Percentiles rank a stretch among this genome's conserved stretches.
These are phyloP conservation scores for Siderastrea radians DNA, from an alignment of 92 coral and sea anemone genomes.

Conservation along the genomic window DNA sequence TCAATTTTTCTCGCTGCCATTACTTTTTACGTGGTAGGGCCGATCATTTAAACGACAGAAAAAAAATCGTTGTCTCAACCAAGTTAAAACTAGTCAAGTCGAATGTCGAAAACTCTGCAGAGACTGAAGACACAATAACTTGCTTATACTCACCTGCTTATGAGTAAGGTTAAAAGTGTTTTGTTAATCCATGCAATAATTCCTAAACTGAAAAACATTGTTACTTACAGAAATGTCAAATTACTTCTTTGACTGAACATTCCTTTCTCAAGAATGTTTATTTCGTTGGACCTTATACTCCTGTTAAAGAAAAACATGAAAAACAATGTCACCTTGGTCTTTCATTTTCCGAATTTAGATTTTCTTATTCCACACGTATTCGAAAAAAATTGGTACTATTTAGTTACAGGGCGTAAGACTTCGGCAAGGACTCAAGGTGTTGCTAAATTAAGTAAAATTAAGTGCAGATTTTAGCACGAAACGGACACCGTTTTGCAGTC, in stretches of 20 bases:
- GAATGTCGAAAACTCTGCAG: not conserved
- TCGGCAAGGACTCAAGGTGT: too few relatives aligned
- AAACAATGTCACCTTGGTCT: not conserved
- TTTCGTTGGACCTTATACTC: constrained; percentile 31
- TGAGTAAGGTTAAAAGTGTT: not conserved
- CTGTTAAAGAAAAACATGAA: not conserved
- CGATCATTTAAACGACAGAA: not conserved
- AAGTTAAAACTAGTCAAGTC: too few relatives aligned
- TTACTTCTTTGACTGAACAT: constrained; percentile 30
- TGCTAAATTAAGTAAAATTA: too few relatives aligned
- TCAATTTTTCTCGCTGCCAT: too few relatives aligned
- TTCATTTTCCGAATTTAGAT: not conserved
- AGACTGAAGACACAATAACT: not conserved
- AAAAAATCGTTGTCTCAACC: not conserved
- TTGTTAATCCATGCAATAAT: too few relatives aligned
- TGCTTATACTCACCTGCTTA: not conserved
- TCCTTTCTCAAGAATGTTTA: constrained; percentile 1
- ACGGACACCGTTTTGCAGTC: too few relatives aligned
- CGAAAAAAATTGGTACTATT: too few relatives aligned
- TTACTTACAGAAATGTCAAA: constrained; percentile 30
- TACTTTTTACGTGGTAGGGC: not conserved
- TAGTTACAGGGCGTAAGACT: too few relatives aligned
- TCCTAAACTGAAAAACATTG: too few relatives aligned
- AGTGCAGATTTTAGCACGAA: too few relatives aligned
- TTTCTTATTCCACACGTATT: too few relatives aligned